phyloP scores from a whole-genome alignment of 2,113 vertebrate species.

The Cryptotis parvus region DNA sequence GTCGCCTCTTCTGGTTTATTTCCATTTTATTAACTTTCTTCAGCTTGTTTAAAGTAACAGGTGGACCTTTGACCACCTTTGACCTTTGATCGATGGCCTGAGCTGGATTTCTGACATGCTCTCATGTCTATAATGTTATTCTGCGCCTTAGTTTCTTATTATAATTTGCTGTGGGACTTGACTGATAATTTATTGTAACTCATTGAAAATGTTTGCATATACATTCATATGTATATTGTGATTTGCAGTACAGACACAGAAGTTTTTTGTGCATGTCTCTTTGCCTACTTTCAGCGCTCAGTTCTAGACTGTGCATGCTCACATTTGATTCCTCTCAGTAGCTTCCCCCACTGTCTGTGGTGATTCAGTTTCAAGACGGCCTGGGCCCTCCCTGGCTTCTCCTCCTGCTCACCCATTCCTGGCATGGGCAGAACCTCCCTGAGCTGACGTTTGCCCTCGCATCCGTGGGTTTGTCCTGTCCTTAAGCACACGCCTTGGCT shows the following conservation, averaged over 20 bases:
- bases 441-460: not conserved
- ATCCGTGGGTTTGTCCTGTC: not conserved
- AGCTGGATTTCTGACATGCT: not conserved
- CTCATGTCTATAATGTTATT: not conserved
- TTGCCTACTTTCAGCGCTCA: too few species aligned
- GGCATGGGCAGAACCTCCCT: not conserved
- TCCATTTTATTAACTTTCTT: not conserved
- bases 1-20: not conserved
- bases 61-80: too few species aligned
- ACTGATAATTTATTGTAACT: slow-evolving; percentile 20
- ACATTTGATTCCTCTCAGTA: too few species aligned
- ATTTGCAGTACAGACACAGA: too few species aligned
- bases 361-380: not conserved
- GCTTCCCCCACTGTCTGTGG: not conserved
- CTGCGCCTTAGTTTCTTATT: not conserved
- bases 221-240: too few species aligned
- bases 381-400: not conserved
- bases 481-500: not conserved
- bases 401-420: accelerated
- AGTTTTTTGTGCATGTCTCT: too few species aligned
- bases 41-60: slow-evolving; percentile 4
- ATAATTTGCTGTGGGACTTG: slow-evolving; percentile 21
- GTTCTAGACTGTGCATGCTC: too few species aligned
- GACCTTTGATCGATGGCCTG: not conserved
- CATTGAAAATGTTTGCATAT: too few species aligned